These are phyloP conservation scores for Neoniphon sammara DNA, from an alignment of 2,797 vertebrate species.

Conservation along the genomic window DNA sequence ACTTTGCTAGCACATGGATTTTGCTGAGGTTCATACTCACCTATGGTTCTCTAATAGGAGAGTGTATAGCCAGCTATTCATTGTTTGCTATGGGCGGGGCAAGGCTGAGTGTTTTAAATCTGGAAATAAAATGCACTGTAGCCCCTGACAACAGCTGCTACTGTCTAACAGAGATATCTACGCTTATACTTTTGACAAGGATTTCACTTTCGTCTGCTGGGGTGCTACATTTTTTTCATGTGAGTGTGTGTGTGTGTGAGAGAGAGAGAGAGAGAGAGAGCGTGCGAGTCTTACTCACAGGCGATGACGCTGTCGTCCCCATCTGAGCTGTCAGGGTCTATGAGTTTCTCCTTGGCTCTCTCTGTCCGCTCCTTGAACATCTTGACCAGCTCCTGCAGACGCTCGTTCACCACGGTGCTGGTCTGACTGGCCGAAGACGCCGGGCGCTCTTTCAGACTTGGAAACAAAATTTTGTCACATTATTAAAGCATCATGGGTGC, in stretches of 20 bases:
- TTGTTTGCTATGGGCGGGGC: neutral
- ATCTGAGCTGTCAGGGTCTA: conserved; percentile 91
- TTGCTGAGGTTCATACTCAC: too few relatives aligned
- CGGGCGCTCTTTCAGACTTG: conserved; percentile 82
- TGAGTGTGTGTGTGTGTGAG: neutral
- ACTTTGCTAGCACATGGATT: neutral
- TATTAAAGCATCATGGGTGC: too few relatives aligned
- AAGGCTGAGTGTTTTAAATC: conserved; percentile 30
- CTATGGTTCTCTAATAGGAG: too few relatives aligned
- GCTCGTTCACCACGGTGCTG: conserved; percentile 86
- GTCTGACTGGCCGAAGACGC: conserved; percentile 89
- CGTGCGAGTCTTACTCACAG: conserved; percentile 82
- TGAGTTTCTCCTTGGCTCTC: conserved; percentile 94
- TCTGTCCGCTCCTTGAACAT: conserved; percentile 95
- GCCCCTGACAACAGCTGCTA: conserved; percentile 17
- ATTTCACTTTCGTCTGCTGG: too few relatives aligned
- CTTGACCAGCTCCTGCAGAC: conserved; percentile 94
- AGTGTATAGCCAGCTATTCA: too few relatives aligned
- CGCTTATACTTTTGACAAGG: neutral
- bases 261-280: neutral
- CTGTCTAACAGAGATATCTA: neutral
- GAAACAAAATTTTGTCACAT: conserved; percentile 2
- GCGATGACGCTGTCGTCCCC: conserved; percentile 89
- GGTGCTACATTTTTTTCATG: too few relatives aligned
- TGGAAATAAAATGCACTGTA: conserved; percentile 47